Evolutionary conservation across 2,797 vertebrate species (phyloP).

Genomic region (Holocentrus rufus): DNA sequence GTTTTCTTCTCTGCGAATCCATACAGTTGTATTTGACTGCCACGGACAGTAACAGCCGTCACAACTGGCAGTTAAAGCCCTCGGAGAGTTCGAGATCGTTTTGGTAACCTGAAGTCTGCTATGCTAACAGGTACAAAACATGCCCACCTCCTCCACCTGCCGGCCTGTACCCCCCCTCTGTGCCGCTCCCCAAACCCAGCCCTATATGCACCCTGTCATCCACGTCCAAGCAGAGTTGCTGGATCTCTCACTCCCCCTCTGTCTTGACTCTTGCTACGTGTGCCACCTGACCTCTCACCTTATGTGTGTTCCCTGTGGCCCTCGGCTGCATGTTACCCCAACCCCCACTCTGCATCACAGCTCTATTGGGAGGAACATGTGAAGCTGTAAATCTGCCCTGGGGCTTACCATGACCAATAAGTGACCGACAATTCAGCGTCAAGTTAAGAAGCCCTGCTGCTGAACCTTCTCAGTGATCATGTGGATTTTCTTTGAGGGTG

Average conservation of each 20-base stretch:
- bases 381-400: slow-evolving; percentile 33
- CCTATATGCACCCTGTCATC: slow-evolving; percentile 46
- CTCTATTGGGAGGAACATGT: slow-evolving; percentile 48
- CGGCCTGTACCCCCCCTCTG: slow-evolving; percentile 64
- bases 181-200: slow-evolving; percentile 58
- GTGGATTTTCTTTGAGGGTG: slow-evolving; percentile 20
- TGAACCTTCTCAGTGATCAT: not conserved
- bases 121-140: slow-evolving; percentile 94
- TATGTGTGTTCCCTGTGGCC: slow-evolving; percentile 69
- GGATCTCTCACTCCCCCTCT: slow-evolving; percentile 31
- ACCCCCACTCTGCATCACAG: slow-evolving; percentile 37
- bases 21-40: slow-evolving; percentile 97
- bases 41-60: slow-evolving; percentile 92
- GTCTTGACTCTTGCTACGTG: slow-evolving; percentile 52
- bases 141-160: slow-evolving; percentile 64
- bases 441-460: slow-evolving; percentile 6
- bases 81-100: slow-evolving; percentile 93
- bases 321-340: slow-evolving; percentile 71
- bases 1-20: slow-evolving; percentile 79
- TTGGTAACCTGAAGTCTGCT: slow-evolving; percentile 91
- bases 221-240: slow-evolving; percentile 34
- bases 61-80: slow-evolving; percentile 97
- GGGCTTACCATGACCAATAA: slow-evolving; percentile 19
- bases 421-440: slow-evolving; percentile 11
- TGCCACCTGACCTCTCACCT: slow-evolving; percentile 64